A percentile compares a stretch with the other conserved stretches of the same genome.
These are phyloP conservation scores for Cossypha niveicapilla DNA, from an alignment of 2,797 vertebrate genomes.

Conservation along the genomic window DNA sequence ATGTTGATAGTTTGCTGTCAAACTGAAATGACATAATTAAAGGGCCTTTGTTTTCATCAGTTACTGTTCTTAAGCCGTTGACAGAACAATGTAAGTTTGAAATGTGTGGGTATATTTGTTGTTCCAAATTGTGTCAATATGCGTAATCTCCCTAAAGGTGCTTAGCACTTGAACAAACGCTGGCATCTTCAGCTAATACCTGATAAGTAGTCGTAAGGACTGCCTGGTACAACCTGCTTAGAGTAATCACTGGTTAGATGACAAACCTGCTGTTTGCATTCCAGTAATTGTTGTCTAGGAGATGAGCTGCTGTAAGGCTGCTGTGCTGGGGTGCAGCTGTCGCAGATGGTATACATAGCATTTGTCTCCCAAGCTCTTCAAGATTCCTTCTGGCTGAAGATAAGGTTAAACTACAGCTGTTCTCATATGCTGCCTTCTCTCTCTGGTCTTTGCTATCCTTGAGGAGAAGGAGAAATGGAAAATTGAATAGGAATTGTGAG, in stretches of 20 bases:
- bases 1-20: neutral
- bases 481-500: neutral
- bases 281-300: slow-evolving; percentile 3
- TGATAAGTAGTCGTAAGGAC: neutral
- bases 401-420: neutral
- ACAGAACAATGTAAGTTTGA: neutral
- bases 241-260: neutral
- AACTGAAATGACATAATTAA: neutral
- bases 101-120: neutral
- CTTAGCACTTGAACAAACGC: neutral
- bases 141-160: neutral
- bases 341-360: slow-evolving; percentile 22
- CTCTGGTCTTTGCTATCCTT: neutral
- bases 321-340: neutral
- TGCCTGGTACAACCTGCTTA: neutral
- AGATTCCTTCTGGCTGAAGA: slow-evolving; percentile 28
- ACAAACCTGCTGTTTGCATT: neutral
- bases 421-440: neutral
- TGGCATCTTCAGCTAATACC: neutral
- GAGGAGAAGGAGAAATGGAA: neutral
- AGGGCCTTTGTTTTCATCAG: neutral
- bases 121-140: neutral
- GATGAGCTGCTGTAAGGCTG: neutral
- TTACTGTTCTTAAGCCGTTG: neutral
- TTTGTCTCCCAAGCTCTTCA: slow-evolving; percentile 25